Evolutionary conservation across 2,888 invertebrate genomes (phyloP), one percentile per base, ranked within the genome.

Genomic region (Polyommatus iphigenia): DNA sequence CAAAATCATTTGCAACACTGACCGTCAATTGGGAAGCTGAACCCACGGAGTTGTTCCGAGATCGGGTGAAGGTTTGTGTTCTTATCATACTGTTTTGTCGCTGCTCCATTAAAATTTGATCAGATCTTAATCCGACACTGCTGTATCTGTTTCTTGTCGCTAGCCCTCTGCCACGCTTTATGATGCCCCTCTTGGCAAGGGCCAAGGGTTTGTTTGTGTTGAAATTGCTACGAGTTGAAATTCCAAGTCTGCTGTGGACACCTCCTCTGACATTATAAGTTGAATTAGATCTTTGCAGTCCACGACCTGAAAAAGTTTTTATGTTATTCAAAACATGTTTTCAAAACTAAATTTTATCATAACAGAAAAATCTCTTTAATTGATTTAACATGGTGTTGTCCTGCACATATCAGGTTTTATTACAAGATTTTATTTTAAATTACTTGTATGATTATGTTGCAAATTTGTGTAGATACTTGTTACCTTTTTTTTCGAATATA

Each of bases 1-100:
- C 84, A 83, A 93, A 90, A 81, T 94, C 91, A 84, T 94, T 94
- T 1, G 91, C 89, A 1, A 94, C 93, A 84, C 92, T 93, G 7
- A 94, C 93, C 77, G 93, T 92, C 18, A 94, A 82, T 80, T 91
- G 91, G 54, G 92, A 89, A 73, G 89, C 86, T 72, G 90, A 86
- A 83, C 85, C 89, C 50, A 91, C 88, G 3, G 93, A 92, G 82
- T 93, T 93, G 77, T 91, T 91, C 78, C 92, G 88, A 24, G 94
- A 94, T 8, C 94, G 85, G 73, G 91, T 94, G 78, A 94, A 94
- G 62, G 94, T 94, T 83, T 93, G 94, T 7, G 94, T 90, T 82
- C 84, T 89, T 77, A 94, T 94, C 1, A 90, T 82, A 81, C 90
- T 89, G 78, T 90, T 88, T 80, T 90, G 88, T 67, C 87, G 85